A percentile compares a stretch with the other conserved stretches of the same genome.
Evolutionary conservation across 2,888 invertebrate genomes (phyloP).

Genomic region (Drosophila formosana): DNA sequence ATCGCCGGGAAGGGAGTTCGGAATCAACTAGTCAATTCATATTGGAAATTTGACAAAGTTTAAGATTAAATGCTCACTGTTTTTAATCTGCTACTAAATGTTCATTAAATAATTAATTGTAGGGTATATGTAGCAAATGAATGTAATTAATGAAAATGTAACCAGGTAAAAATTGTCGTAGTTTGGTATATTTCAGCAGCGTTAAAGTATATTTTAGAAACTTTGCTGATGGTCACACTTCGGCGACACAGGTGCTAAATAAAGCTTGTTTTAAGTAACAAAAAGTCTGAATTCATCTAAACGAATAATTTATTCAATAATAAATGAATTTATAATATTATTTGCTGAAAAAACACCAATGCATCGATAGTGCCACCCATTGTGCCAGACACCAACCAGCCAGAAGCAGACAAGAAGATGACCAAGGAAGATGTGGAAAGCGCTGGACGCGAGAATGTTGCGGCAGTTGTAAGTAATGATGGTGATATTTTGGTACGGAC

Average conservation of each 20-base stretch:
- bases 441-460: slow-evolving; percentile 37
- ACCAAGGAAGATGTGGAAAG: slow-evolving; percentile 63
- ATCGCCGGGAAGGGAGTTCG: too few species aligned
- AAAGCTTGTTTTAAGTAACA: background rate
- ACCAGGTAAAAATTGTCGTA: background rate
- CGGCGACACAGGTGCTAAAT: background rate
- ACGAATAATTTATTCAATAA: background rate
- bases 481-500: slow-evolving; percentile 22
- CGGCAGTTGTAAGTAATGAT: slow-evolving; percentile 27
- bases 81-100: too few species aligned
- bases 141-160: background rate
- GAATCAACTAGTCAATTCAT: too few species aligned
- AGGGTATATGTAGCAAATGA: too few species aligned
- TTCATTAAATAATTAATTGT: too few species aligned
- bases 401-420: slow-evolving; percentile 34
- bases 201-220: background rate
- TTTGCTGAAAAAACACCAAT: background rate
- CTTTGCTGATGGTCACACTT: background rate
- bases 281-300: background rate
- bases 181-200: background rate
- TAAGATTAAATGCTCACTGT: too few species aligned
- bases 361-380: background rate
- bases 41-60: too few species aligned
- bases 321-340: background rate
- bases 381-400: background rate